Percentiles rank a stretch among this genome's conserved stretches.
phyloP scores from a whole-genome alignment of 2,113 vertebrate species.

The Oncorhynchus tshawytscha region DNA sequence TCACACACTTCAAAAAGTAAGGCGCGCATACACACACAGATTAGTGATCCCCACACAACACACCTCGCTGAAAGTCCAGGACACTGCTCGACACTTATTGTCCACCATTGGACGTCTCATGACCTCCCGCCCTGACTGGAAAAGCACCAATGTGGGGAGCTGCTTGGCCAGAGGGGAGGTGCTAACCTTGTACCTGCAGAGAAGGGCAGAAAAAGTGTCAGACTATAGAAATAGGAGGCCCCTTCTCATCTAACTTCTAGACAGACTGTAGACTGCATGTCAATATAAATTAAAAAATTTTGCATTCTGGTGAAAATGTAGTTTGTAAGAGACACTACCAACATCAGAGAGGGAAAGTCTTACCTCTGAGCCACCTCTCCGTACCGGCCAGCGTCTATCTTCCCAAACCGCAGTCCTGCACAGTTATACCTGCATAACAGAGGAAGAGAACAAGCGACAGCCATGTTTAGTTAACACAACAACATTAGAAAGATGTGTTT shows the following conservation, averaged over 20 bases:
- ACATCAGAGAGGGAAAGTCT: constrained; percentile 14
- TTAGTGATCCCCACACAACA: neutral
- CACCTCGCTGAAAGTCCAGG: constrained; percentile 69
- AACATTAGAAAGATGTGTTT: too few relatives aligned
- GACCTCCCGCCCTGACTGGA: constrained; percentile 84
- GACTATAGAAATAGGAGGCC: neutral
- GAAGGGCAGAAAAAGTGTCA: neutral
- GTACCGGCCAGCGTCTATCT: constrained; percentile 91
- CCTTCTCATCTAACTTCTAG: neutral
- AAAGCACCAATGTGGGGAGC: constrained; percentile 88
- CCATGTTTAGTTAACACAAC: too few relatives aligned
- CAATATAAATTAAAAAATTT: neutral
- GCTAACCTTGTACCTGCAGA: constrained; percentile 86
- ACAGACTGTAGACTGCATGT: too few relatives aligned
- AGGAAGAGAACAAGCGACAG: neutral
- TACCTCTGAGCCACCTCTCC: constrained; percentile 85
- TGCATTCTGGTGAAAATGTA: too few relatives aligned
- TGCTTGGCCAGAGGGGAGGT: constrained; percentile 92
- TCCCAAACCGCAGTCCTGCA: constrained; percentile 87
- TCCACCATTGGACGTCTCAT: constrained; percentile 91
- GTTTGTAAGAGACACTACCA: neutral
- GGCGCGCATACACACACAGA: neutral
- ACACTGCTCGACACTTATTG: constrained; percentile 66
- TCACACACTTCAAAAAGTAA: neutral
- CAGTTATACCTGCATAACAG: constrained; percentile 84